phyloP scores from a whole-genome alignment of 2,888 invertebrate genomes.

The Schizotus pectinicornis region DNA sequence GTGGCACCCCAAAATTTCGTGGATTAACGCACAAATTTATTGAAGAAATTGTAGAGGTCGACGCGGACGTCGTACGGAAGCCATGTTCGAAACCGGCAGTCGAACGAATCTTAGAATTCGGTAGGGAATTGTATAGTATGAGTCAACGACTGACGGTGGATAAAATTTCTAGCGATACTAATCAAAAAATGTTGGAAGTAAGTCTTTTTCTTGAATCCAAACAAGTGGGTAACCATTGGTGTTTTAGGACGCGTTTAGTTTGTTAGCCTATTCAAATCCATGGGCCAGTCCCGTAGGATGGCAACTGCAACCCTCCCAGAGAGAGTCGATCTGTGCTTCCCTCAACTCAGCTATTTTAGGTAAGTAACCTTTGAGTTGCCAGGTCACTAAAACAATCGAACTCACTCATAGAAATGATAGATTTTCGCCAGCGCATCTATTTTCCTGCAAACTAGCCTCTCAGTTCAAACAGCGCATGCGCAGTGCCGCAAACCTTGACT shows the following conservation, averaged over 20 bases:
- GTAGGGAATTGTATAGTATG: conserved; percentile 90
- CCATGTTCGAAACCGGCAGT: conserved; percentile 76
- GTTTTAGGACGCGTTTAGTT: conserved; percentile 92
- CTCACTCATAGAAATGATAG: too few relatives aligned
- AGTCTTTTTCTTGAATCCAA: conserved; percentile 34
- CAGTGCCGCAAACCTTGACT: too few relatives aligned
- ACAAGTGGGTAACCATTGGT: conserved; percentile 1
- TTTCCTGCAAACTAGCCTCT: too few relatives aligned
- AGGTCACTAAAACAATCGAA: too few relatives aligned
- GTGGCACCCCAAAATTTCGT: conserved; percentile 1
- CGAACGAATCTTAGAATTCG: conserved; percentile 93
- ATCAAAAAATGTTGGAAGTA: conserved; percentile 92
- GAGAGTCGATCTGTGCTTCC: conserved; percentile 94
- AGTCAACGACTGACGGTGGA: conserved; percentile 84
- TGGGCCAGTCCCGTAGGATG: conserved; percentile 97
- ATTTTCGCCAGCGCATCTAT: too few relatives aligned
- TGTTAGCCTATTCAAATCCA: conserved; percentile 96
- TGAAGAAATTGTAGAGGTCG: conserved; percentile 58
- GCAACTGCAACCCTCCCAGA: conserved; percentile 92
- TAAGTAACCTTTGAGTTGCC: conserved; percentile 54
- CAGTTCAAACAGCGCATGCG: too few relatives aligned
- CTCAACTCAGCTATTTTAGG: conserved; percentile 98
- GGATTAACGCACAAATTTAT: not conserved
- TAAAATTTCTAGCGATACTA: conserved; percentile 78
- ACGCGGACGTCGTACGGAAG: conserved; percentile 54